Evolutionary conservation across 2,888 invertebrate genomes (phyloP).

Genomic region (Venustoraphidia nigricollis): DNA sequence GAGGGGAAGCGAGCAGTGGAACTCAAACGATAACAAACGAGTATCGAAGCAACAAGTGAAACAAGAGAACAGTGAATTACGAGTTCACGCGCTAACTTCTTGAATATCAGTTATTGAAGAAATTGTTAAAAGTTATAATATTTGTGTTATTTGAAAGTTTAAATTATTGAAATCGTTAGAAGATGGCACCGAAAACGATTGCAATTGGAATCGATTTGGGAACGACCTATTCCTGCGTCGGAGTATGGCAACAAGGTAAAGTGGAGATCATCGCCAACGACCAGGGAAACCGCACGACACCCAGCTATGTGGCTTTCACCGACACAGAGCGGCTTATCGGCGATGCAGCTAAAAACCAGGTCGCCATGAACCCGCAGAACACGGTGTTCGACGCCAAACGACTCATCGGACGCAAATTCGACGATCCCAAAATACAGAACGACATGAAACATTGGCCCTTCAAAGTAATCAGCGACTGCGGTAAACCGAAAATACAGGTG

Average conservation of each 20-base stretch:
- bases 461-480: conserved; percentile 40
- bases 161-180: background rate
- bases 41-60: too few relatives aligned
- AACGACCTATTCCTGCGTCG: conserved; percentile 77
- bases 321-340: conserved; percentile 48
- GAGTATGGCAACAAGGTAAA: conserved; percentile 67
- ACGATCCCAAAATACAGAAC: conserved; percentile 52
- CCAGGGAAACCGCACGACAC: conserved; percentile 56
- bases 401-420: conserved; percentile 47
- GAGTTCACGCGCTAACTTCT: too few relatives aligned
- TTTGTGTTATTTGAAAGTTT: too few relatives aligned
- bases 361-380: conserved; percentile 52
- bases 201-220: conserved; percentile 72
- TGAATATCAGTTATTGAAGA: too few relatives aligned
- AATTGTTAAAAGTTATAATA: too few relatives aligned
- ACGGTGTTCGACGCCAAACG: conserved; percentile 52
- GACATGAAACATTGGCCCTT: conserved; percentile 74
- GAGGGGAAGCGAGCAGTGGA: too few relatives aligned
- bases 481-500: conserved; percentile 46
- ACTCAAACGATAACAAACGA: too few relatives aligned
- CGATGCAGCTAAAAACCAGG: conserved; percentile 50
- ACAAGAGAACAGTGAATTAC: too few relatives aligned
- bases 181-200: conserved; percentile 23
- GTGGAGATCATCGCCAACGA: conserved; percentile 57
- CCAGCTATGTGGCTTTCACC: conserved; percentile 55